phyloP scores from a whole-genome alignment of 2,113 vertebrate genomes.

The Rhagologus leucostigma region DNA sequence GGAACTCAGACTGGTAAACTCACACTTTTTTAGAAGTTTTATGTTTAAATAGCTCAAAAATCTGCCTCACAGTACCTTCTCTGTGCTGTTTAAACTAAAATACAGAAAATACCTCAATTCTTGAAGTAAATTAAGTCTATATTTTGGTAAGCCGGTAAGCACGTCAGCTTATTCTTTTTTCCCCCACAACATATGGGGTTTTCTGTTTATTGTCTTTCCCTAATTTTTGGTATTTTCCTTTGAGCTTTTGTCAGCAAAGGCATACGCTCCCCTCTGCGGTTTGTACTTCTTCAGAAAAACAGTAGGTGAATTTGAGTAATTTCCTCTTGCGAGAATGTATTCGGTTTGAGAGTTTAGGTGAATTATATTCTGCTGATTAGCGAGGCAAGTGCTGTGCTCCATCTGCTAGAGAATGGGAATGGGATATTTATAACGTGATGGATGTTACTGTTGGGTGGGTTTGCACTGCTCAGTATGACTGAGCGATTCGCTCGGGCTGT shows the following conservation, averaged over 20 bases:
- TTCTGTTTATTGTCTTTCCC: constrained; percentile 36
- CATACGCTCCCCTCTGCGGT: neutral
- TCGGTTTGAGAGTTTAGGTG: constrained; percentile 46
- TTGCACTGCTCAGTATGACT: neutral
- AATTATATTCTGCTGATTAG: constrained; percentile 63
- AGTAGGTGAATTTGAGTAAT: constrained; percentile 40
- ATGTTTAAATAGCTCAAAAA: neutral
- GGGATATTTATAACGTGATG: constrained; percentile 60
- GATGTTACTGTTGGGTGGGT: constrained; percentile 42
- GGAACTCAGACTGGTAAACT: neutral
- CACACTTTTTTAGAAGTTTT: neutral
- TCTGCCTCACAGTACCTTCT: neutral
- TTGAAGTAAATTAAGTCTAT: neutral
- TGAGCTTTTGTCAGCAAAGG: constrained; percentile 41
- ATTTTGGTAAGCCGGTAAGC: neutral
- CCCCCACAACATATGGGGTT: constrained; percentile 21
- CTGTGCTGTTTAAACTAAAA: neutral
- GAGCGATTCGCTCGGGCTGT: neutral
- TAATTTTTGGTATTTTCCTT: constrained; percentile 6
- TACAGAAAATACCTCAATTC: neutral
- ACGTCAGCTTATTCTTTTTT: neutral
- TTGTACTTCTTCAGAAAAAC: constrained; percentile 20
- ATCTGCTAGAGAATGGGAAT: constrained; percentile 41
- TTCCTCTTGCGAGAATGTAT: neutral
- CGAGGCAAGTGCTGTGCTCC: constrained; percentile 49